Evolutionary conservation across 2,113 vertebrate genomes (phyloP), one percentile per base, ranked within the genome.

Genomic region (Spilogale gracilis): DNA sequence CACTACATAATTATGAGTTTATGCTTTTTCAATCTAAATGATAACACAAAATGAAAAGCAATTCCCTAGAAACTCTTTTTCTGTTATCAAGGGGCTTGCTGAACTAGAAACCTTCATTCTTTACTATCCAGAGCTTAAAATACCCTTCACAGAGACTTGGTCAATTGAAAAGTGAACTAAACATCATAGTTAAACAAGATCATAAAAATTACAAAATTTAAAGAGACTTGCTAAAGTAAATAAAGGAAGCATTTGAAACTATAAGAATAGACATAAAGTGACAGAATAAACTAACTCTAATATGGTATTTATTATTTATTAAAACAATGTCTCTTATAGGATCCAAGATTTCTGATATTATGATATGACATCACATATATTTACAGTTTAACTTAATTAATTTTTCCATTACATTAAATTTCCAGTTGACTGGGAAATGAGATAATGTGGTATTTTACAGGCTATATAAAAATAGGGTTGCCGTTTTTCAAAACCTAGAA

Each of bases 1-100:
- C 32, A 30, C 25, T 80, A 84, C 63, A 93, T 91, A 95, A 96
- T 97, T 96, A 97, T 65, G 76, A 96, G 78, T 96, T 96, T 90
- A 95, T 82, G 54, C 17, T 92, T 97, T 87, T 93, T 94, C 87
- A 89, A 81, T 71, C 80, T 85, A 92, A 90, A 95, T 74, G 74
- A 79, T 94, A 96, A 71, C 71, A 82, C 43, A 87, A 81, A 95
- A 32, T 95, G 94, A 92, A 96, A 97, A 97, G 73, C 45, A 63
- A 92, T 89, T 95, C 94, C 79, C 87, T 54, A 18, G 89, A 50
- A 88, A 85, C 67, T 54, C 78, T 76, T 97, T 88, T 84, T 56
- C 88, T 95, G 23, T 54, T 67, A 89, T 38, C 48, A 48, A 85
- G 76, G 32, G 20, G 9, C 8, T 81, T 88, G 74, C 67, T 88